Base-by-base conservation (phyloP, 2,797 vertebrate species). In the Lophura swinhoii region DNA sequence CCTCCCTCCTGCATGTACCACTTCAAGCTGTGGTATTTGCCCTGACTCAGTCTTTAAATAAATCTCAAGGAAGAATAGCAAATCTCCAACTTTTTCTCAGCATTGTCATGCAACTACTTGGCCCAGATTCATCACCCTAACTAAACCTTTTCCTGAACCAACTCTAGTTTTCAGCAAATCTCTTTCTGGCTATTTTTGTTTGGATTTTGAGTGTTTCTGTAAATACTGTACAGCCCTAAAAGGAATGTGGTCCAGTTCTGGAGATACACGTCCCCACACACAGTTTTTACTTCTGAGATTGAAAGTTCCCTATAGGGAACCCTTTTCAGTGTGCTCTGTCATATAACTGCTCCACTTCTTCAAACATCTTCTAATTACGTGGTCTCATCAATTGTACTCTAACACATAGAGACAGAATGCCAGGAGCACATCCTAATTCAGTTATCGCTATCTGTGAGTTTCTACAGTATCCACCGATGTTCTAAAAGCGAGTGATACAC, bases 391-490 rank as follows among this genome's bases (percentile, higher is more conserved):
- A 2, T 2, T 13, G 48, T 6, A 3, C 78, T 67, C 69, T 72
- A 88, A 93, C 80, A 76, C 28, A 28, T 9, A 70, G 41, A 29
- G 46, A 88, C 48, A 94, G 79, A 93, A 80, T 18, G 63, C 74
- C 88, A 88, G 67, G 48, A 90, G 88, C 43, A 2, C 35, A 24
- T 74, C 78, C 79, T 88, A 56, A 73, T 93, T 94, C 70, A 88
- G 56, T 87, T 71, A 84, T 82, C 55, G 49, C 55, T 59, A 20
- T 51, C 77, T 17, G 26, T 0, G 5, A 37, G 46, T 67, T 83
- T 18, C 37, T 58, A 26, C 44, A 23, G 60, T 20, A 28, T 79
- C 58, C 48, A 59, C n/a, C 0, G 0, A 53, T 20, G 35, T 58
- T 77, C 58, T 68, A 59, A 59, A 87, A 88, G 77, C 75, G 2